These are phyloP conservation scores for Athalia circularis DNA, from an alignment of 2,888 invertebrate species.

Conservation along the genomic window DNA sequence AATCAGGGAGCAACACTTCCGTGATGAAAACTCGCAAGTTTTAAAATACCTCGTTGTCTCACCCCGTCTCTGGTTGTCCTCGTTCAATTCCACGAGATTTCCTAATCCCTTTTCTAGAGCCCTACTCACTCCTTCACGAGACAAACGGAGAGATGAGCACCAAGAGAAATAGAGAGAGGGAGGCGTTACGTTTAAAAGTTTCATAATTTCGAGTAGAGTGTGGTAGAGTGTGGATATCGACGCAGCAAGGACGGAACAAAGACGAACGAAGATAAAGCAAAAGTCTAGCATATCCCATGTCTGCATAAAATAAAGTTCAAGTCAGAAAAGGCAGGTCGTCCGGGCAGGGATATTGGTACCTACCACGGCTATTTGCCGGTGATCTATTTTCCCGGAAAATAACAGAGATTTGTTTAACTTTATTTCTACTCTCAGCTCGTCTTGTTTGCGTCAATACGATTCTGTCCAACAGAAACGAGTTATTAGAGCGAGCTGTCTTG, in stretches of 20 bases:
- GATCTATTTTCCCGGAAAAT: constrained; percentile 3
- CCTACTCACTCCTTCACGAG: background rate
- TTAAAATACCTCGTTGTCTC: constrained; percentile 31
- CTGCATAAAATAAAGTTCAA: constrained; percentile 35
- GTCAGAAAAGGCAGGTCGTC: constrained; percentile 24
- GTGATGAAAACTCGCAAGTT: constrained; percentile 44
- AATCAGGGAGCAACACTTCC: constrained; percentile 41
- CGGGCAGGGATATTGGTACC: constrained; percentile 28
- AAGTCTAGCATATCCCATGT: constrained; percentile 30
- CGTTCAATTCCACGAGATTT: constrained; percentile 32
- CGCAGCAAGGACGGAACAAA: constrained; percentile 12
- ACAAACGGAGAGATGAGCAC: background rate
- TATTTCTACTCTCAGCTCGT: constrained; percentile 17
- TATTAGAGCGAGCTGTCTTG: background rate
- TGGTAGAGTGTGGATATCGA: constrained; percentile 19
- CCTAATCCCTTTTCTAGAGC: constrained; percentile 37
- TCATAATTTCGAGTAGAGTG: constrained; percentile 31
- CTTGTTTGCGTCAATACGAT: background rate
- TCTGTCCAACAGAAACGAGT: constrained; percentile 8
- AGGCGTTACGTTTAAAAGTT: constrained; percentile 55
- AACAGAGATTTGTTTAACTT: constrained; percentile 36
- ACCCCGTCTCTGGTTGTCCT: constrained; percentile 22
- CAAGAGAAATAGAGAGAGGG: constrained; percentile 30
- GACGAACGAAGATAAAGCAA: constrained; percentile 9
- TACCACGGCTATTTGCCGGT: constrained; percentile 11